These are phyloP conservation scores for Pseudachorutes palmiensis DNA, from an alignment of 1,140 invertebrate species.

Conservation along the genomic window DNA sequence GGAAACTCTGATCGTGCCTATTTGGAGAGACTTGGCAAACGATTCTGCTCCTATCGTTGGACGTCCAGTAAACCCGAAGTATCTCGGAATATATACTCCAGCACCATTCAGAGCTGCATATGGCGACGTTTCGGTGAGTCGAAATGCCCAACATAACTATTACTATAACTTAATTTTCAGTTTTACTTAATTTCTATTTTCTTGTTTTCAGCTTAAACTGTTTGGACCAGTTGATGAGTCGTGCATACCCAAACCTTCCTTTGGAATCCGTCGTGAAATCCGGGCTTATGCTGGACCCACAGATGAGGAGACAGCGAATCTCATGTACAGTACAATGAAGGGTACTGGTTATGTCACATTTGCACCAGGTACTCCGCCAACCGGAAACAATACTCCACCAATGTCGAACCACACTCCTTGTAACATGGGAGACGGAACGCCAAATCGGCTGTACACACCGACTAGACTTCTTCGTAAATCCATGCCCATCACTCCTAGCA, in stretches of 20 bases:
- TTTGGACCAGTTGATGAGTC: conserved; percentile 8
- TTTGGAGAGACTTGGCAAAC: conserved; percentile 17
- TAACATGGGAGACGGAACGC: no score
- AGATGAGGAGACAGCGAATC: not conserved
- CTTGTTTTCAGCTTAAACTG: conserved; percentile 6
- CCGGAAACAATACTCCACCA: not conserved
- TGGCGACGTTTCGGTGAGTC: conserved; percentile 14
- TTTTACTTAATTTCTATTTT: no score
- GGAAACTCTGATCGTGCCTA: conserved; percentile 14
- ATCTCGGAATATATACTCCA: conserved; percentile 15
- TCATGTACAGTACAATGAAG: conserved; percentile 4
- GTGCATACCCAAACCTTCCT: not conserved
- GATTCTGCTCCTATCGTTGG: conserved; percentile 9
- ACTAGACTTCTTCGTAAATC: not conserved
- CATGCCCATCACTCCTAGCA: not conserved
- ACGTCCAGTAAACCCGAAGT: not conserved
- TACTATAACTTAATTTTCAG: not conserved
- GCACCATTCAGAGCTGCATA: not conserved
- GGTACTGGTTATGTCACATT: not conserved
- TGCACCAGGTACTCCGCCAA: not conserved
- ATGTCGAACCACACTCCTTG: not conserved
- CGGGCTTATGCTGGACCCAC: conserved; percentile 19
- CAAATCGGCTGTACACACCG: not conserved
- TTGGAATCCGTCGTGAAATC: conserved; percentile 3
- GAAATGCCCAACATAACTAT: not conserved